Evolutionary conservation across 2,888 invertebrate species (phyloP).

Genomic region (Antheraea assamensis): DNA sequence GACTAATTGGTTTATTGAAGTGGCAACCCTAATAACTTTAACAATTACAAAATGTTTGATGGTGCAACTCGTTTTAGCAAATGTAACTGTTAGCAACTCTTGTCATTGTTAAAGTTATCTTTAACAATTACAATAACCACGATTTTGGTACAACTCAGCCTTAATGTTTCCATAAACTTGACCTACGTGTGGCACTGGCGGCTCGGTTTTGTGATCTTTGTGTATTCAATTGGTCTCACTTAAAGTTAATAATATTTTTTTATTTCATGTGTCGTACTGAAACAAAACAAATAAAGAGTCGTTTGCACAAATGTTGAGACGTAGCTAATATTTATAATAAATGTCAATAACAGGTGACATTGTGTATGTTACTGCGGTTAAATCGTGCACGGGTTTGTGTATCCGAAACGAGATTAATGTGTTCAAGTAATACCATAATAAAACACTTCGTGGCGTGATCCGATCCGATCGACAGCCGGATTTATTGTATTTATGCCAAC

Average conservation of each 20-base stretch:
- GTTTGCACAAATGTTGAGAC: not conserved
- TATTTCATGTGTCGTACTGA: not conserved
- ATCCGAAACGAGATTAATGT: constrained; percentile 15
- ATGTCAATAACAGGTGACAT: not conserved
- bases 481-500: constrained; percentile 40
- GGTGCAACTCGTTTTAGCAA: too few species aligned
- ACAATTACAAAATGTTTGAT: too few species aligned
- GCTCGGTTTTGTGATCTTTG: not conserved
- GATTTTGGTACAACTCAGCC: too few species aligned
- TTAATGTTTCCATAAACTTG: not conserved
- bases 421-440: constrained; percentile 23
- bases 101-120: too few species aligned
- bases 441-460: constrained; percentile 28
- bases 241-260: not conserved
- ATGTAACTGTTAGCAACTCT: too few species aligned
- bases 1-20: too few species aligned
- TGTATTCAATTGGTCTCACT: not conserved
- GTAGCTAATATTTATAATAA: not conserved
- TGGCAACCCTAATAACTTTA: too few species aligned
- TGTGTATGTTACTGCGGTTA: constrained; percentile 33
- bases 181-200: not conserved
- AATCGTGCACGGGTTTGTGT: constrained; percentile 16
- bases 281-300: not conserved
- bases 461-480: constrained; percentile 32
- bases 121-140: too few species aligned